Conservation (phyloP, 2,797 vertebrate genomes). For the Gouania willdenowi region DNA sequence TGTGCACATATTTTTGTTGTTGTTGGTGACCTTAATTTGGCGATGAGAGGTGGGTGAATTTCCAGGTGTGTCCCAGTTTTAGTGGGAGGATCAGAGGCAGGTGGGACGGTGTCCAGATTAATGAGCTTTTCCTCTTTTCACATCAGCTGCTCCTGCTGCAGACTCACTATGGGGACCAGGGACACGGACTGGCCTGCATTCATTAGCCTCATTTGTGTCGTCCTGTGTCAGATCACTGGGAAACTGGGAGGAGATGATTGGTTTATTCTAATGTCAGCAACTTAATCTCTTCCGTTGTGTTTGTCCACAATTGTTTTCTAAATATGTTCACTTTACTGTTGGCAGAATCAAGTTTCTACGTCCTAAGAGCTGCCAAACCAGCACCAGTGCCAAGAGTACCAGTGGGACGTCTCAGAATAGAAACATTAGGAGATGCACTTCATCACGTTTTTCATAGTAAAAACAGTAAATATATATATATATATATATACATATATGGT, state of each 20-base stretch:
- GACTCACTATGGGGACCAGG: constrained; percentile 52
- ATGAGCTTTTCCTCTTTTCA: constrained; percentile 65
- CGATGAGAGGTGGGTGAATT: constrained; percentile 69
- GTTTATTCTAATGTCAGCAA: constrained; percentile 35
- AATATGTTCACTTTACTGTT: constrained; percentile 19
- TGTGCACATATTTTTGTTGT: constrained; percentile 20
- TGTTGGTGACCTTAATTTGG: constrained; percentile 56
- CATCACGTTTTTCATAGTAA: constrained; percentile 43
- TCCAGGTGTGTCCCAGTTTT: constrained; percentile 76
- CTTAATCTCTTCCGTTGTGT: constrained; percentile 33
- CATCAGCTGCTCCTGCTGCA: constrained; percentile 53
- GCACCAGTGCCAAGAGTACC: constrained; percentile 29
- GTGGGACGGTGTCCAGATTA: constrained; percentile 70
- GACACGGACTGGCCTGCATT: constrained; percentile 58
- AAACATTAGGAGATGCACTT: constrained; percentile 58
- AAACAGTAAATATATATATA: no score
- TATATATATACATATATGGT: no score
- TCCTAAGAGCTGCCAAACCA: constrained; percentile 26
- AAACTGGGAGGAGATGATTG: constrained; percentile 42
- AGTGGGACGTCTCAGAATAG: constrained; percentile 50
- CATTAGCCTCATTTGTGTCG: constrained; percentile 44
- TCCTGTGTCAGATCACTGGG: constrained; percentile 32
- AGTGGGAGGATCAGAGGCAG: constrained; percentile 65
- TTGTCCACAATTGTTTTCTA: constrained; percentile 36
- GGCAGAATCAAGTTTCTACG: constrained; percentile 29